Evolutionary conservation across 2,113 vertebrate species (phyloP), one percentile per base, ranked within the genome.

Genomic region (Rhea americana): DNA sequence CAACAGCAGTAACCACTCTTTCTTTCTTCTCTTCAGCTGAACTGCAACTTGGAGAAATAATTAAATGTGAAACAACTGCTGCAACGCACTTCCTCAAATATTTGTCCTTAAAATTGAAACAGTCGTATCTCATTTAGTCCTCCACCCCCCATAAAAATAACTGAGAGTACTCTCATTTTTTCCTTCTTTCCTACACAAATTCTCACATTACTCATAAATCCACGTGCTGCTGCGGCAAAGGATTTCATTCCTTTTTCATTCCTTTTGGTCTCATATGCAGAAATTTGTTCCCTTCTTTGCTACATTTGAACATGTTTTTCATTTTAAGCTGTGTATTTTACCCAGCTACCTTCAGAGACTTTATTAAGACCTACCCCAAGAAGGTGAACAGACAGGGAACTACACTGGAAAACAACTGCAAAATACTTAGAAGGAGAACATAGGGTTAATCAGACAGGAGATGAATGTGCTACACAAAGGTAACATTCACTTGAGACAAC

Each of bases 21-120:
- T 55, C n/a, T 21, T n/a, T 45, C 14, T 67, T 13, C 39, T 91
- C 56, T 87, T 85, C 70, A 84, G 35, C 56, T 76, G 12, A 19
- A 59, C 61, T 47, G 72, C 18, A 17, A 48, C 67, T 94, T 77
- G 63, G 61, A 90, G 80, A 93, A 74, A 91, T 47, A 95, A 70
- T 70, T 61, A 67, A 89, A 85, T 62, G 66, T 50, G 90, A 95
- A 94, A 96, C 84, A 91, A 55, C 43, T 88, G 68, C 50, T 86
- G 55, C n/a, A 85, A 73, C 48, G 70, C 70, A 97, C 95, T 97
- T 97, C 95, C 95, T 97, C 93, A 93, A 94, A 97, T 9, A 58
- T 90, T 59, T 78, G 24, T 43, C 50, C 56, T 95, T 86, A 48
- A 80, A 92, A 84, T 56, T 93, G 70, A 41, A 84, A 90, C 32